Base-by-base conservation (phyloP, 64 coral and sea anemone genomes). In the Stylophora pistillata region DNA sequence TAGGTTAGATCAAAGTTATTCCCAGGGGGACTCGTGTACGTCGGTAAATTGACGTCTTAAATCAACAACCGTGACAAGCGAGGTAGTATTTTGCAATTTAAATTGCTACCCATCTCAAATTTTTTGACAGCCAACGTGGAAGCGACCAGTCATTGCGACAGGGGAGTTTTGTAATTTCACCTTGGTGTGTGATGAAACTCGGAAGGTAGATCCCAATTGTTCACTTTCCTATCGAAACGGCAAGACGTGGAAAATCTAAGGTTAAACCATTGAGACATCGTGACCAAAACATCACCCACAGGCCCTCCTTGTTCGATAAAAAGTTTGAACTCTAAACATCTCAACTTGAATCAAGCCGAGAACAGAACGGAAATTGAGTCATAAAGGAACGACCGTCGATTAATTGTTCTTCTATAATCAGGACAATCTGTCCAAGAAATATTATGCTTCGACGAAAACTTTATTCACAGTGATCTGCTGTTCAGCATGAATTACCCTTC, bases 11-110 rank as follows among this genome's bases (percentile, higher is more conserved):
- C 37, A 53, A 52, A 76, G 52, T 21, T 76, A 33, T 37, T 53
- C 73, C 23, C 25, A 25, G 64, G 30, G 53, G 57, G 57, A 61
- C 57, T 61, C 57, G 16, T 31, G 15, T n/a, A n/a, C n/a, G n/a
- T 41, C 31, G 41, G 53, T 2, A 23, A 76, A 21, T 30, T 82
- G 79, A 82, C 79, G 79, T 82, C n/a, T 30, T 65, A 66, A 41
- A 34, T 30, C 78, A 82, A 34, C 58, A 33, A 63, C 58, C 78
- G 78, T 82, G 78, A 82, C 78, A 82, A 32, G 58, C 79, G 47
- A 10, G 11, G 58, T 65, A 66, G 18, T 82, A 63, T 64, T 82
- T 82, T 82, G 79, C 79, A 82, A 82, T 82, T 82, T 82, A 82
- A 82, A 82, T 82, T 82, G 32, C 16, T 64, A 25, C 65, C 28